Evolutionary conservation across 2,888 invertebrate species (phyloP).

Genomic region (Loripinus fragilis): DNA sequence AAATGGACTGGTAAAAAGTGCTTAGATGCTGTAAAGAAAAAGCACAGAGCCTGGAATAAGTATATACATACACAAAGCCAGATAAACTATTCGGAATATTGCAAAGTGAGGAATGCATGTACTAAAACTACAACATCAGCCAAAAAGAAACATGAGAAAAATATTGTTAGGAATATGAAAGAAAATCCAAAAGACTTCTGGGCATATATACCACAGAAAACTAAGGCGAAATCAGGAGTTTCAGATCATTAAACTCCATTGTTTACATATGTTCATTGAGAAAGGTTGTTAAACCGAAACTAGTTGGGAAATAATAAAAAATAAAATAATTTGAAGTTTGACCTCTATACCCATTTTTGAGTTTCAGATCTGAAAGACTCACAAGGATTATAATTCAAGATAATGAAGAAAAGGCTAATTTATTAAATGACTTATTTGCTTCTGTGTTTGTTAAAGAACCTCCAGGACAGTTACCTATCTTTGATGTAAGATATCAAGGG

Average conservation of each 20-base stretch:
- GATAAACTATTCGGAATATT: background rate
- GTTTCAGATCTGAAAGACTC: slow-evolving; percentile 4
- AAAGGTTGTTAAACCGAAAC: too few relatives aligned
- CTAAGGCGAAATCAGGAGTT: background rate
- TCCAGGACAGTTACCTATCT: too few relatives aligned
- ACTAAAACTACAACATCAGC: background rate
- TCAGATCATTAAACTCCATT: too few relatives aligned
- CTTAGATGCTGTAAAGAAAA: background rate
- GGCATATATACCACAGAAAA: slow-evolving; percentile 15
- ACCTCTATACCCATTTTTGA: too few relatives aligned
- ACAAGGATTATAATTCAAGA: background rate
- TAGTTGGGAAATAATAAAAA: too few relatives aligned
- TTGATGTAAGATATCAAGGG: too few relatives aligned
- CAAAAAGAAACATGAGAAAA: slow-evolving; percentile 8
- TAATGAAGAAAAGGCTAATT: too few relatives aligned
- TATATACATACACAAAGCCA: slow-evolving; percentile 8
- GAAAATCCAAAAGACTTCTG: slow-evolving; percentile 19
- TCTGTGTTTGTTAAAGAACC: too few relatives aligned
- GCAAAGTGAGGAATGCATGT: slow-evolving; percentile 10
- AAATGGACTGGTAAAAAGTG: background rate
- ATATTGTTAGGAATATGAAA: slow-evolving; percentile 1
- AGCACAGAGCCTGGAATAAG: slow-evolving; percentile 20
- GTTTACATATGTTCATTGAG: too few relatives aligned
- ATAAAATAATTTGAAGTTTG: too few relatives aligned
- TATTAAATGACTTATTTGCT: too few relatives aligned